Evolutionary conservation across 2,797 vertebrate species (phyloP).

Genomic region (Podarcis siculus): DNA sequence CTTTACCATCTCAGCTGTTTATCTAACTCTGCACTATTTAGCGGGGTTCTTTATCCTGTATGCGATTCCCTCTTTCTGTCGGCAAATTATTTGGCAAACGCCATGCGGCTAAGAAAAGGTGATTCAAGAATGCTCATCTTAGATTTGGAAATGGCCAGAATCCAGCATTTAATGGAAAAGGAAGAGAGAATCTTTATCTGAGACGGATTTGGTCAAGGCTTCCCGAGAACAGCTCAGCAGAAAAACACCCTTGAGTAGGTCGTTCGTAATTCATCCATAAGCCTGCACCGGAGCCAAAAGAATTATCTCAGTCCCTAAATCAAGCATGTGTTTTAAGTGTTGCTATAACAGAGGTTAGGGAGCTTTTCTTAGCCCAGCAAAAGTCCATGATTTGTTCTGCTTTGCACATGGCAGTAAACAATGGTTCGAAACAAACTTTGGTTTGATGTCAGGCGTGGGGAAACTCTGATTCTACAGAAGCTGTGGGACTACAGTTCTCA

Average conservation of each 20-base stretch:
- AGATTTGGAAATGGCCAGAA: conserved; percentile 23
- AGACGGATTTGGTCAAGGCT: conserved; percentile 27
- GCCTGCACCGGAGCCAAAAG: neutral
- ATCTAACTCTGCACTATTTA: neutral
- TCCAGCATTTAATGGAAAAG: conserved; percentile 46
- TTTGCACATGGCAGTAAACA: too few relatives aligned
- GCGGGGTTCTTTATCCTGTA: neutral
- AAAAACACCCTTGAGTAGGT: conserved; percentile 31
- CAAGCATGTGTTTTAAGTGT: conserved; percentile 41
- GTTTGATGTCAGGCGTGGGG: too few relatives aligned
- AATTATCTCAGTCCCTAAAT: neutral
- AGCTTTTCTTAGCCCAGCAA: neutral
- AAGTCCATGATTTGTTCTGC: neutral
- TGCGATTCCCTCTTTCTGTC: neutral
- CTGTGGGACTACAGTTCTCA: too few relatives aligned
- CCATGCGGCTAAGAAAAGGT: neutral
- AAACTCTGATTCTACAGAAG: too few relatives aligned
- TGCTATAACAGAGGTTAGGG: neutral
- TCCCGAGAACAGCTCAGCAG: conserved; percentile 25
- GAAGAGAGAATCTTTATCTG: conserved; percentile 41
- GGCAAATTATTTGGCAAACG: neutral
- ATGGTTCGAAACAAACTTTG: too few relatives aligned
- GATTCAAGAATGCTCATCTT: conserved; percentile 17
- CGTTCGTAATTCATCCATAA: neutral
- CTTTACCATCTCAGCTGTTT: neutral